These are phyloP conservation scores for Heliocidaris erythrogramma DNA, from an alignment of 35 echinoderm and acorn worm species.

Conservation along the genomic window DNA sequence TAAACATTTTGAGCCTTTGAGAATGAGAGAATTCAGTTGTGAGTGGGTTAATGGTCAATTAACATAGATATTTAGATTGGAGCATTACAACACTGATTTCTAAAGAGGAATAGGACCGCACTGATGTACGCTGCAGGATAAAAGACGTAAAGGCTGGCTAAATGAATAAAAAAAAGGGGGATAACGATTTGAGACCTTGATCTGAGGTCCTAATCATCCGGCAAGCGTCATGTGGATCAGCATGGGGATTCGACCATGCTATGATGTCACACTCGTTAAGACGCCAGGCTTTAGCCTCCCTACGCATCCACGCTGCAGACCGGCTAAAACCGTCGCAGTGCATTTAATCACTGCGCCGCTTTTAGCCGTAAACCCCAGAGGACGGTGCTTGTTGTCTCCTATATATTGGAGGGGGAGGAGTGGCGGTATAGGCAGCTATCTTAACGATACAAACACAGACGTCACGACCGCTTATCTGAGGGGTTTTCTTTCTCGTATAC, in stretches of 20 bases:
- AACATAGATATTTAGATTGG: too few species aligned
- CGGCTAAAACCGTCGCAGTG: not conserved
- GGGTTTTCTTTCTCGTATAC: not conserved
- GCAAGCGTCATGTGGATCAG: slow-evolving; percentile 20
- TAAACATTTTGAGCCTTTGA: too few species aligned
- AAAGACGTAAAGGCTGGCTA: not conserved
- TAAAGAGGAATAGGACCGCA: not conserved
- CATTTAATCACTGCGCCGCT: slow-evolving; percentile 34
- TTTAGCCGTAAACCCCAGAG: not conserved
- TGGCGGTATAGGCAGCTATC: not conserved
- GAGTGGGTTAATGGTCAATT: too few species aligned
- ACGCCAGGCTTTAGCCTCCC: not conserved
- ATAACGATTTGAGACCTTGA: slow-evolving; percentile 3
- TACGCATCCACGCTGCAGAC: not conserved
- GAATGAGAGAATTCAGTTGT: too few species aligned
- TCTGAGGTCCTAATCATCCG: not conserved
- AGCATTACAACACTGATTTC: too few species aligned
- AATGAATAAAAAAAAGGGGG: not conserved
- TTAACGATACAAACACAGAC: slow-evolving; percentile 16
- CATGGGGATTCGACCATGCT: not conserved
- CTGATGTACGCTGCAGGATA: not conserved
- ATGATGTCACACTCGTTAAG: slow-evolving; percentile 21
- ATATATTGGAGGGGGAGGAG: not conserved
- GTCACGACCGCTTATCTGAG: not conserved
- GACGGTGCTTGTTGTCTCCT: not conserved